A percentile compares a stretch with the other conserved stretches of the same genome.
Evolutionary conservation across 2,113 vertebrate species (phyloP).

Genomic region (Thalassarche chlororhynchos): DNA sequence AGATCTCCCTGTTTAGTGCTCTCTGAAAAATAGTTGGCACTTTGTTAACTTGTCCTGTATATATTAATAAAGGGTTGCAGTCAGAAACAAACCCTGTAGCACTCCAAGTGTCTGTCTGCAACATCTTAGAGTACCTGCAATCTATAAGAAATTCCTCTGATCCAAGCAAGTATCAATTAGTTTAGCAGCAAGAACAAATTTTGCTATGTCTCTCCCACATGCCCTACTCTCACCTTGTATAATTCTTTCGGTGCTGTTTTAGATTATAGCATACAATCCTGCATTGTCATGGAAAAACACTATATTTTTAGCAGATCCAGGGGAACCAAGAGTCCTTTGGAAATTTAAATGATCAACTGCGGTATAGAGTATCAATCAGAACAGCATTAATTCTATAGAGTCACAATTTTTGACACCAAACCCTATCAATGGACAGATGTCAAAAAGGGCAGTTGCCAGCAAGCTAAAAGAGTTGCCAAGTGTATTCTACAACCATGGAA

Average conservation of each 20-base stretch:
- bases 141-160: background rate
- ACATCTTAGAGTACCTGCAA: background rate
- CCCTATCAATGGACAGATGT: background rate
- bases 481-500: background rate
- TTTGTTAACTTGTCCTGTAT: background rate
- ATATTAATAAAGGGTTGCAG: background rate
- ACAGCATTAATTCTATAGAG: background rate
- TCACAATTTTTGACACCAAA: background rate
- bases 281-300: background rate
- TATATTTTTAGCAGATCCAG: background rate
- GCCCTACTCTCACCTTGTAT: background rate
- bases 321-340: background rate
- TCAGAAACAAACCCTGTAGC: background rate
- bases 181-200: background rate
- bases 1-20: background rate
- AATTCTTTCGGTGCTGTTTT: background rate
- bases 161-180: background rate
- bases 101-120: background rate
- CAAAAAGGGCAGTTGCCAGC: background rate
- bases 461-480: background rate
- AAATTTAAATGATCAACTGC: background rate
- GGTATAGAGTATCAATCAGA: background rate
- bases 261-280: background rate
- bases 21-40: background rate
- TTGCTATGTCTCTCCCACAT: background rate